These are phyloP conservation scores for Nesometra sesokonis DNA, from an alignment of 35 echinoderm and acorn worm genomes.

Conservation along the genomic window DNA sequence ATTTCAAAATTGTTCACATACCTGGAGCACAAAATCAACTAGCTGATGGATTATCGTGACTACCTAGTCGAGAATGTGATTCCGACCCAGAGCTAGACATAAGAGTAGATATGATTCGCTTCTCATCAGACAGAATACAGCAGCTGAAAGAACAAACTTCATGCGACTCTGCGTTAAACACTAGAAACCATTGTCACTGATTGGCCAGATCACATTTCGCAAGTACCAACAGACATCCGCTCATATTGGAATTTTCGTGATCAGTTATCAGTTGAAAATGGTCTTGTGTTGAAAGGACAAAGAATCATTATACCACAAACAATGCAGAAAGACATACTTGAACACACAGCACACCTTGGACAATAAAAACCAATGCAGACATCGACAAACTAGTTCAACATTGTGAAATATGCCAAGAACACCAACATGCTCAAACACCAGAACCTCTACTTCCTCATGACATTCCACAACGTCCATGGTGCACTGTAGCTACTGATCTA, in stretches of 20 bases:
- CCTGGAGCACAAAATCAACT: background rate
- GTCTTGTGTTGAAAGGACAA: background rate
- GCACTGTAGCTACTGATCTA: no score
- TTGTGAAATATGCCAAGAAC: no score
- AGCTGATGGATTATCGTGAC: slow-evolving; percentile 19
- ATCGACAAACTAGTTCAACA: no score
- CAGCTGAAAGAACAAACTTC: background rate
- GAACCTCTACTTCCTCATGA: no score
- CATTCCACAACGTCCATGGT: no score
- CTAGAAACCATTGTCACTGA: background rate
- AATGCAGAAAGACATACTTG: background rate
- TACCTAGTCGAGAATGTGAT: background rate
- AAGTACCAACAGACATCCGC: background rate
- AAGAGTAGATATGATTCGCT: slow-evolving; percentile 17
- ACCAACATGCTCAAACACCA: no score
- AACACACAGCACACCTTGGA: background rate
- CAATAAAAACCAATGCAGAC: no score
- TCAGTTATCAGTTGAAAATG: slow-evolving; percentile 11
- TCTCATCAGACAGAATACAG: background rate
- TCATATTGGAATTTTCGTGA: slow-evolving; percentile 3
- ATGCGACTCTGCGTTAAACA: background rate
- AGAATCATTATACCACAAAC: background rate
- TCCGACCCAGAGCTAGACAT: slow-evolving; percentile 10
- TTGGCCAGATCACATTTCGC: background rate
- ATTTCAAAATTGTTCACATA: slow-evolving; percentile 1